phyloP scores from a whole-genome alignment of 2,797 vertebrate species.

The Tarsius wallacei region DNA sequence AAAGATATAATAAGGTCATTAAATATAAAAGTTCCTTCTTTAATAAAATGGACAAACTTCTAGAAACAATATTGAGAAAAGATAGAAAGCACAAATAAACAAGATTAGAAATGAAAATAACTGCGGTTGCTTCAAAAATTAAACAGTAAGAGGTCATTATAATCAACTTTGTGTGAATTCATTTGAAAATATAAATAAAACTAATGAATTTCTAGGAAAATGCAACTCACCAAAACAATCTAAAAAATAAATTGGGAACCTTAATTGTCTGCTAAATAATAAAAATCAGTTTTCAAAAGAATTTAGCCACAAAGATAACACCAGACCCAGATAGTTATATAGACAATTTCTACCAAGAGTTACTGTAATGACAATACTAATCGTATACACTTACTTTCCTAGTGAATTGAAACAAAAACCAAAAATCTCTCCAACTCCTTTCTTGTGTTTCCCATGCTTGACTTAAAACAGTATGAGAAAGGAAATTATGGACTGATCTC shows the following conservation, averaged over 20 bases:
- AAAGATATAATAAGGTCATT: neutral
- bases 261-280: constrained; percentile 17
- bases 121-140: neutral
- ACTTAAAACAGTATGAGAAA: neutral
- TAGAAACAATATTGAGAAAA: neutral
- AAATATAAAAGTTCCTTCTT: constrained; percentile 7
- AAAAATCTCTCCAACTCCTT: neutral
- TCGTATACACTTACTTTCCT: neutral
- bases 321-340: neutral
- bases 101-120: constrained; percentile 26
- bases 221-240: neutral
- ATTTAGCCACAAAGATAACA: neutral
- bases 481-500: neutral
- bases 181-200: constrained; percentile 10
- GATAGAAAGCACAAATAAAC: neutral
- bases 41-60: neutral
- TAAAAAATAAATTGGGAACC: neutral
- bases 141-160: constrained; percentile 1
- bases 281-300: constrained; percentile 13
- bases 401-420: constrained; percentile 5
- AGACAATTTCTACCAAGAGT: neutral
- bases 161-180: neutral
- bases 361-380: neutral
- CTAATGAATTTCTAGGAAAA: constrained; percentile 34
- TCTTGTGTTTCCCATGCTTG: neutral